These are phyloP conservation scores for Silurus asotus DNA, from an alignment of 2,113 vertebrate species.

Conservation along the genomic window DNA sequence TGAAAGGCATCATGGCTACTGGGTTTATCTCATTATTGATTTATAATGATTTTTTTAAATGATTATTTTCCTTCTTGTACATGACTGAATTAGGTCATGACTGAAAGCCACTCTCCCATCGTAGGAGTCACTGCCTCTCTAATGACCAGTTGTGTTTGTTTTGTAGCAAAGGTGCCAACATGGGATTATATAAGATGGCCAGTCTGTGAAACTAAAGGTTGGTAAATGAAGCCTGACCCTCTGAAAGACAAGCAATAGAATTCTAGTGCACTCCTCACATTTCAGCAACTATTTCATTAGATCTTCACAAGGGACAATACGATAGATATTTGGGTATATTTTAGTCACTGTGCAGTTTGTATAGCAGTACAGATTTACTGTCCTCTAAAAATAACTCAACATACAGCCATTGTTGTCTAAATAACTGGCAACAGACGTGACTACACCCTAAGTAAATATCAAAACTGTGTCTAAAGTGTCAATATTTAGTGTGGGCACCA, in stretches of 20 bases:
- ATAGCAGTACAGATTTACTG: no score
- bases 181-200: constrained; percentile 62
- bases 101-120: background rate
- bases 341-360: no score
- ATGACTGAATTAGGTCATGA: background rate
- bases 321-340: no score
- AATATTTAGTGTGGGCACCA: no score
- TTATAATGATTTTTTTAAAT: background rate
- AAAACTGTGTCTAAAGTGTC: no score
- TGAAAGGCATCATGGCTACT: background rate
- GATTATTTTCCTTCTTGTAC: background rate
- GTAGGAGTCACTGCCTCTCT: background rate
- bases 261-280: no score
- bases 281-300: no score
- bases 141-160: constrained; percentile 18
- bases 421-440: no score
- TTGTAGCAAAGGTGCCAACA: constrained; percentile 57
- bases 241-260: constrained; percentile 53
- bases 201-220: constrained; percentile 55
- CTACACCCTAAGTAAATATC: no score
- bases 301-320: no score
- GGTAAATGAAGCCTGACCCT: constrained; percentile 63
- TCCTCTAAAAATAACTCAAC: no score
- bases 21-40: background rate
- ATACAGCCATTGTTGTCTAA: no score